Evolutionary conservation across 2,113 vertebrate species (phyloP).

Genomic region (Equus quagga): DNA sequence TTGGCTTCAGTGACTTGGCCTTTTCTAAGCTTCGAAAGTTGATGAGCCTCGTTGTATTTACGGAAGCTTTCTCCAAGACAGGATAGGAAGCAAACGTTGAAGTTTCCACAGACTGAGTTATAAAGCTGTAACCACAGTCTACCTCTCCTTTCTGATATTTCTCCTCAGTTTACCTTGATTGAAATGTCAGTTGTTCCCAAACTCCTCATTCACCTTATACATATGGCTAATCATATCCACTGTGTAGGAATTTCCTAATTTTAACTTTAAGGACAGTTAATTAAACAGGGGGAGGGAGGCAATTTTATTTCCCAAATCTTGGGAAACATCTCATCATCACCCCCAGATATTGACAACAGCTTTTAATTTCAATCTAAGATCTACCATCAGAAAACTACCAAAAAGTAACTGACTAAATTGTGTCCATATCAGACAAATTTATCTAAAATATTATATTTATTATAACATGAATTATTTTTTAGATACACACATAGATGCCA

Average conservation of each 20-base stretch:
- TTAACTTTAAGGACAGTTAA: background rate
- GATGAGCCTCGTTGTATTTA: background rate
- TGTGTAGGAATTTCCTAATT: background rate
- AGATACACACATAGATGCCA: background rate
- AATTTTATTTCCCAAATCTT: slow-evolving; percentile 10
- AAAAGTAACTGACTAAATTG: background rate
- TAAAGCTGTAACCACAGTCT: background rate
- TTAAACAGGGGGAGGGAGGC: background rate
- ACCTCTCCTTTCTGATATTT: background rate
- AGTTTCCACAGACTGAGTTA: background rate
- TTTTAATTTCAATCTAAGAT: slow-evolving; percentile 25
- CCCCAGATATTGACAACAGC: background rate
- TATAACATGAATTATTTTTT: background rate
- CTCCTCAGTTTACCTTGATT: background rate
- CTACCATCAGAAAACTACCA: background rate
- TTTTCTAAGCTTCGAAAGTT: background rate
- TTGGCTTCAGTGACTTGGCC: background rate
- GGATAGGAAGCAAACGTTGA: background rate
- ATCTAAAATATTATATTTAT: background rate
- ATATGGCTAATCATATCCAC: background rate
- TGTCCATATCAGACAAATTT: background rate
- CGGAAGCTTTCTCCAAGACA: background rate
- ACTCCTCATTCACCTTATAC: background rate
- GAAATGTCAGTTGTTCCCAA: background rate
- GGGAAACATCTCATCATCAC: background rate